Evolutionary conservation across 2,888 invertebrate species (phyloP).

Genomic region (Chromoteleia sp.): DNA sequence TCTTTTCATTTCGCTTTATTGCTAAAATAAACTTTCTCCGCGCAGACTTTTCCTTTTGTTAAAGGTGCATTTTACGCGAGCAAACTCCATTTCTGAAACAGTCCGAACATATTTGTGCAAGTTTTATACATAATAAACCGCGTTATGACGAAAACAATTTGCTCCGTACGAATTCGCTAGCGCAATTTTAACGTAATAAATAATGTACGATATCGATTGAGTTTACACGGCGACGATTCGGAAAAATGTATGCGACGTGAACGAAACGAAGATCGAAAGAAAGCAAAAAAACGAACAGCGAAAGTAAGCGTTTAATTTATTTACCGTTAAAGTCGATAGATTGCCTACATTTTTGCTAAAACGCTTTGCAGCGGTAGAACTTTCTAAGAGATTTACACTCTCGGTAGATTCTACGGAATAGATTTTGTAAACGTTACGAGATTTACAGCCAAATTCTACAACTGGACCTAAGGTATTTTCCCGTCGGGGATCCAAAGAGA

Average conservation of each 20-base stretch:
- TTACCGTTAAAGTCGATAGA: conserved; percentile 28
- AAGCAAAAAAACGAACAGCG: not conserved
- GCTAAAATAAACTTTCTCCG: conserved; percentile 29
- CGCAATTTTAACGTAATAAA: not conserved
- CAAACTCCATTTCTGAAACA: conserved; percentile 6
- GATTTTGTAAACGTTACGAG: conserved; percentile 33
- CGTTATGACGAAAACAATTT: conserved; percentile 2
- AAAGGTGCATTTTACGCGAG: conserved; percentile 10
- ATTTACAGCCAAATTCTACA: conserved; percentile 32
- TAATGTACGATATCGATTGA: not conserved
- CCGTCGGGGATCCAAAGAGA: not conserved
- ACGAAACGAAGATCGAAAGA: not conserved
- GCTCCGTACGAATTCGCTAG: not conserved
- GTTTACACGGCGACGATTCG: not conserved
- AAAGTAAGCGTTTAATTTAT: conserved; percentile 27
- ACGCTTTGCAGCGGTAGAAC: conserved; percentile 15
- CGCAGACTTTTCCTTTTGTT: conserved; percentile 12
- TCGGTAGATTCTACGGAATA: conserved; percentile 32
- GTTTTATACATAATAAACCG: conserved; percentile 13
- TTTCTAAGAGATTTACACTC: conserved; percentile 47
- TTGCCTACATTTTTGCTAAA: conserved; percentile 10
- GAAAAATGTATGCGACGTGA: not conserved
- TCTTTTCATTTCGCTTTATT: conserved; percentile 18
- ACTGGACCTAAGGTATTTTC: conserved; percentile 14
- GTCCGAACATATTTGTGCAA: conserved; percentile 4